phyloP scores from a whole-genome alignment of 2,888 invertebrate species.

The Andrena marginata region DNA sequence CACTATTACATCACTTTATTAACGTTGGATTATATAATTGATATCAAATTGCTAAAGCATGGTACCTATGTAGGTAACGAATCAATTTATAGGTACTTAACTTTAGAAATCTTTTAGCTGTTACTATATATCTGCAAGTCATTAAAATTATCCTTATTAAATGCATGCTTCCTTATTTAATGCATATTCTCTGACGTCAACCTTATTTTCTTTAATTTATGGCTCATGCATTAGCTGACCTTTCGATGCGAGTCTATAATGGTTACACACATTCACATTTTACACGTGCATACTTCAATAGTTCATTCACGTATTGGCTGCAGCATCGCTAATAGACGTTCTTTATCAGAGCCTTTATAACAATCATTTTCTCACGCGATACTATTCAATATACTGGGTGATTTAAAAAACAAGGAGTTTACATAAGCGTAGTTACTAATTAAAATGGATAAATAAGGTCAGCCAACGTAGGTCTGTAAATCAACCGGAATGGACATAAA shows the following conservation, averaged over 20 bases:
- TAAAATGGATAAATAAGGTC: too few relatives aligned
- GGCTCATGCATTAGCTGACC: background rate
- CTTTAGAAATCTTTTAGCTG: too few relatives aligned
- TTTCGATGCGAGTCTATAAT: constrained; percentile 3
- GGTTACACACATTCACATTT: background rate
- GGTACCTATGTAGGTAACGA: too few relatives aligned
- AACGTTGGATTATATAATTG: too few relatives aligned
- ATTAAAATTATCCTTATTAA: background rate
- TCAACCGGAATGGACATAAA: too few relatives aligned
- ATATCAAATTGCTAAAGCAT: too few relatives aligned
- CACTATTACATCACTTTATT: background rate
- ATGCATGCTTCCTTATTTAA: background rate
- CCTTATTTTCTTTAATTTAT: constrained; percentile 7
- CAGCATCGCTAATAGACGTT: background rate
- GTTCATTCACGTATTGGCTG: background rate
- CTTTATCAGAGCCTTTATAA: background rate
- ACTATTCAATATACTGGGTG: background rate
- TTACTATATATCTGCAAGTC: background rate
- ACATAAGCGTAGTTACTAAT: too few relatives aligned
- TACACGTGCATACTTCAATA: background rate
- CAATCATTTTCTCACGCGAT: background rate
- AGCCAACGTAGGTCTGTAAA: too few relatives aligned
- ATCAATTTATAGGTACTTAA: too few relatives aligned
- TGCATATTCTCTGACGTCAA: background rate
- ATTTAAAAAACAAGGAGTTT: too few relatives aligned